Conservation (phyloP, 1,140 invertebrate species). For the Monochamus saltuarius region DNA sequence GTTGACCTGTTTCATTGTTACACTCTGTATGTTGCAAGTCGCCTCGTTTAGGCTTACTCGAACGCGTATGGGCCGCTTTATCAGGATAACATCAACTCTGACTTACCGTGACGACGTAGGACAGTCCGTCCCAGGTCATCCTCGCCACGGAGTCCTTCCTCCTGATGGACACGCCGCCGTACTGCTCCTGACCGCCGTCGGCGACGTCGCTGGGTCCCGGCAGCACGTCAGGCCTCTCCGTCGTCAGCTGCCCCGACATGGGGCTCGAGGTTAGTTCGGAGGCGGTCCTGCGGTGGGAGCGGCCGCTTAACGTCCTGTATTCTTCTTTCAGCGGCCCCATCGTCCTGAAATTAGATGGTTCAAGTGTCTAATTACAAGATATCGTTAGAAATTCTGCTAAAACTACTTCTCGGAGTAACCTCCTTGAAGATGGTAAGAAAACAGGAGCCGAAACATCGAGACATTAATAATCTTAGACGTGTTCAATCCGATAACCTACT, state of each 20-base stretch:
- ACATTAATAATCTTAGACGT: too few species aligned
- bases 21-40: too few species aligned
- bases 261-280: slow-evolving; percentile 31
- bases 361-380: too few species aligned
- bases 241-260: slow-evolving; percentile 31
- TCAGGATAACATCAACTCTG: too few species aligned
- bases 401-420: too few species aligned
- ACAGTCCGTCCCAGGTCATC: slow-evolving; percentile 60
- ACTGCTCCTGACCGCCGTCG: slow-evolving; percentile 65
- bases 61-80: too few species aligned
- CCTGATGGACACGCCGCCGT: slow-evolving; percentile 34
- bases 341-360: slow-evolving; percentile 40
- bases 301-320: slow-evolving; percentile 31
- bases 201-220: slow-evolving; percentile 37
- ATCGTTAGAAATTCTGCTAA: too few species aligned
- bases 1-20: too few species aligned
- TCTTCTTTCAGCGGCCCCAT: slow-evolving; percentile 50
- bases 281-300: slow-evolving; percentile 19
- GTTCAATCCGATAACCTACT: too few species aligned
- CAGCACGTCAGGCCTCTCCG: slow-evolving; percentile 46
- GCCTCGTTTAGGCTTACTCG: too few species aligned
- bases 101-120: slow-evolving; percentile 69
- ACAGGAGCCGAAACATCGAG: too few species aligned
- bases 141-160: slow-evolving; percentile 61
- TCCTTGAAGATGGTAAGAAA: too few species aligned